A percentile compares a stretch with the other conserved stretches of the same genome.
Evolutionary conservation across 2,888 invertebrate genomes (phyloP).

Genomic region (Hermaeophaga mercurialis): DNA sequence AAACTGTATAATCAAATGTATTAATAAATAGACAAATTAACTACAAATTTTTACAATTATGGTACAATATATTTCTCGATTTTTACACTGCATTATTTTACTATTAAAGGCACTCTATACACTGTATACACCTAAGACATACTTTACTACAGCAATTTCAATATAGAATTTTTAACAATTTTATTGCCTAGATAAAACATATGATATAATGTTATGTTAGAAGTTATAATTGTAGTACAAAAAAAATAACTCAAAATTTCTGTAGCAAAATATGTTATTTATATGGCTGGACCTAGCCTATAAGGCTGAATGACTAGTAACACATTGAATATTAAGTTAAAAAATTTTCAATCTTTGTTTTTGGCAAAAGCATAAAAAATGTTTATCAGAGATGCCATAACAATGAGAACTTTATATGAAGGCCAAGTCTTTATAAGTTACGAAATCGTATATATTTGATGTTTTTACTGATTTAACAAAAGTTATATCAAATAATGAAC

Average conservation of each 20-base stretch:
- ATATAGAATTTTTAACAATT: not conserved
- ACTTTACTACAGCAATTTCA: conserved; percentile 6
- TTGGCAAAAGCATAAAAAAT: conserved; percentile 7
- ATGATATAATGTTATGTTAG: no score
- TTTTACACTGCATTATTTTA: conserved; percentile 39
- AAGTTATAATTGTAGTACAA: no score
- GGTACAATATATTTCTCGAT: conserved; percentile 40
- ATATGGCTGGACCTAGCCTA: conserved; percentile 38
- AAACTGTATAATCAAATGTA: conserved; percentile 44
- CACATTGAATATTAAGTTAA: conserved; percentile 35
- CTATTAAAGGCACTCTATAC: conserved; percentile 45
- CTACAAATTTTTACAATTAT: conserved; percentile 41
- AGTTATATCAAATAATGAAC: no score
- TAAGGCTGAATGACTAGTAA: conserved; percentile 41
- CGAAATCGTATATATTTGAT: no score
- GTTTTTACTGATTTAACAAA: no score
- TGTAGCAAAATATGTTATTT: conserved; percentile 14
- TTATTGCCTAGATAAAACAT: no score
- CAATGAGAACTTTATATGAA: no score
- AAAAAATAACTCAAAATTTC: conserved; percentile 21
- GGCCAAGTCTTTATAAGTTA: no score
- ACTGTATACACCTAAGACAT: conserved; percentile 23
- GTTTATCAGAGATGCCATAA: not conserved
- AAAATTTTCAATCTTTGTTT: conserved; percentile 23
- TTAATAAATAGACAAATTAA: conserved; percentile 46